phyloP scores from a whole-genome alignment of 2,113 vertebrate species.

The Pangasianodon gigas region DNA sequence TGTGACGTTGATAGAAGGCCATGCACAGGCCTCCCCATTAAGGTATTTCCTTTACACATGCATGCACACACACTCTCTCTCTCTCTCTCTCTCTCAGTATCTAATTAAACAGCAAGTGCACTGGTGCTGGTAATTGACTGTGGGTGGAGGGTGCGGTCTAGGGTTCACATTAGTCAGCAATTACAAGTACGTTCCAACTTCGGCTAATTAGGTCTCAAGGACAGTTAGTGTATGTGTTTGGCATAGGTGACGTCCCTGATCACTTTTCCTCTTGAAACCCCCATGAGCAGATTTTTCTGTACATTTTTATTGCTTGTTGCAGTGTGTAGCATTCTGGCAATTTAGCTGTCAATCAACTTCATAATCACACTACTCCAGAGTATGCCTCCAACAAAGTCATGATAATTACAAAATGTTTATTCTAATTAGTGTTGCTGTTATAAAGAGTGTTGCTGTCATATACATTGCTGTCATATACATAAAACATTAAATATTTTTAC shows the following conservation, averaged over 20 bases:
- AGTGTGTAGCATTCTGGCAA: constrained; percentile 36
- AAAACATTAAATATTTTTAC: background rate
- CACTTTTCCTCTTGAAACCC: background rate
- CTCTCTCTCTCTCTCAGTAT: constrained; percentile 47
- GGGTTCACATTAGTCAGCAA: constrained; percentile 62
- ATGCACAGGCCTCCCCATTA: constrained; percentile 48
- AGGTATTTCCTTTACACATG: constrained; percentile 21
- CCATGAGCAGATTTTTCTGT: constrained; percentile 22
- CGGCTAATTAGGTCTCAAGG: constrained; percentile 71
- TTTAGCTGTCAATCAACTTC: constrained; percentile 46
- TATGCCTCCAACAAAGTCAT: constrained; percentile 10
- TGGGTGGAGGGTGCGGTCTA: constrained; percentile 14
- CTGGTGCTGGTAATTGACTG: constrained; percentile 66
- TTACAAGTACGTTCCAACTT: constrained; percentile 64
- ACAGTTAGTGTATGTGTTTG: constrained; percentile 56
- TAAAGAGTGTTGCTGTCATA: background rate
- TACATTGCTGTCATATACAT: no score
- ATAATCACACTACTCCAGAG: constrained; percentile 21
- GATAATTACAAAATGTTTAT: constrained; percentile 18
- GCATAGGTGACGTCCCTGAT: constrained; percentile 57
- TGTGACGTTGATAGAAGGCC: constrained; percentile 49
- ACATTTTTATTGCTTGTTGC: constrained; percentile 35
- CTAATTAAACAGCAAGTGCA: constrained; percentile 66
- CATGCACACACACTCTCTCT: background rate
- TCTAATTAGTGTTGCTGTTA: background rate